Conservation (phyloP, 2,888 invertebrate species). For the Idaea straminata region DNA sequence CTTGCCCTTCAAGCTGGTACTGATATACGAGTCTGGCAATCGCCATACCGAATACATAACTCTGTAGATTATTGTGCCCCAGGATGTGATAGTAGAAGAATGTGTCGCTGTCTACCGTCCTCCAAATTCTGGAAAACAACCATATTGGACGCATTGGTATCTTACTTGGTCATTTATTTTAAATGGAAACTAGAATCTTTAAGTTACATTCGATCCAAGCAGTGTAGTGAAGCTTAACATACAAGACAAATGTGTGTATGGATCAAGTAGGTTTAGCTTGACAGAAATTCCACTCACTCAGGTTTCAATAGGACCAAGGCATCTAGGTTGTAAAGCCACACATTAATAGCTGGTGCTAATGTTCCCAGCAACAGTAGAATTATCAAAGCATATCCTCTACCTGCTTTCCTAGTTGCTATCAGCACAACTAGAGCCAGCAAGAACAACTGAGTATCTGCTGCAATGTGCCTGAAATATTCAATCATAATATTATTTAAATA, state of each 20-base stretch:
- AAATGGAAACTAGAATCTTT: no score
- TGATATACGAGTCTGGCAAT: slow-evolving; percentile 22
- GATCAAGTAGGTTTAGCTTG: no score
- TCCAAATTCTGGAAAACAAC: slow-evolving; percentile 11
- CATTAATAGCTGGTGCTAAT: slow-evolving; percentile 11
- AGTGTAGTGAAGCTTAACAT: no score
- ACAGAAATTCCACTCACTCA: slow-evolving; percentile 8
- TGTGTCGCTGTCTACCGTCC: slow-evolving; percentile 9
- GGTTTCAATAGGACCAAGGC: slow-evolving; percentile 13
- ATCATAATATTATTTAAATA: no score
- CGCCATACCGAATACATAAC: slow-evolving; percentile 36
- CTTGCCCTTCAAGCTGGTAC: slow-evolving; percentile 3
- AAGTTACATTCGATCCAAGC: no score
- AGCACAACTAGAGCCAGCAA: slow-evolving; percentile 7
- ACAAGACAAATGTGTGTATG: no score
- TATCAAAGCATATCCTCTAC: neutral
- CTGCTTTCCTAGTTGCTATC: slow-evolving; percentile 4
- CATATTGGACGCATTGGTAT: no score
- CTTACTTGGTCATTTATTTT: no score
- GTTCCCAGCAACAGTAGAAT: slow-evolving; percentile 7
- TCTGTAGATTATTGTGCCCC: slow-evolving; percentile 38
- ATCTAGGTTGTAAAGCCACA: slow-evolving; percentile 14
- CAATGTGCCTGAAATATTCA: slow-evolving; percentile 9
- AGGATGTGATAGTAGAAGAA: slow-evolving; percentile 23
- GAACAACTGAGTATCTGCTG: slow-evolving; percentile 14